Evolutionary conservation across 2,113 vertebrate species (phyloP).

Genomic region (Poecilia latipinna): DNA sequence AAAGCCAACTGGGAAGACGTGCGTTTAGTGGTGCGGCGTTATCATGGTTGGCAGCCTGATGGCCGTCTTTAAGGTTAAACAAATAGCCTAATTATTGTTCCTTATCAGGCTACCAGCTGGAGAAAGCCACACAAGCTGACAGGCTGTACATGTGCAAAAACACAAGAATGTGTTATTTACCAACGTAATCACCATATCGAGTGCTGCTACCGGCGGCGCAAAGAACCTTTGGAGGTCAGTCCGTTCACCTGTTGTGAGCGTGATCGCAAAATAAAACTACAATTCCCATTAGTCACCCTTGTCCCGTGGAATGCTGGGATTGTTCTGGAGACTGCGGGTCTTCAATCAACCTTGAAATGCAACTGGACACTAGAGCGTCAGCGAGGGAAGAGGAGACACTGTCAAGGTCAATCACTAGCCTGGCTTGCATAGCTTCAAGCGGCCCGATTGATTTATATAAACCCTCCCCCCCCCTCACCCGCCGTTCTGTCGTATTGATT

Average conservation of each 20-base stretch:
- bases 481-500: constrained; percentile 70
- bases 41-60: constrained; percentile 61
- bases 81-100: constrained; percentile 63
- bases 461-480: constrained; percentile 11
- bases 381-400: constrained; percentile 55
- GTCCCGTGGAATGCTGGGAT: constrained; percentile 61
- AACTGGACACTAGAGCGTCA: constrained; percentile 59
- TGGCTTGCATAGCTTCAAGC: constrained; percentile 62
- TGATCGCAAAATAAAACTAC: constrained; percentile 30
- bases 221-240: constrained; percentile 19
- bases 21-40: constrained; percentile 25
- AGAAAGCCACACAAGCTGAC: constrained; percentile 23
- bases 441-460: constrained; percentile 70
- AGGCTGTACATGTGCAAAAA: background rate
- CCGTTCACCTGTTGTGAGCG: constrained; percentile 3
- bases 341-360: constrained; percentile 71
- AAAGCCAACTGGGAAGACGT: background rate
- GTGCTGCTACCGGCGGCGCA: constrained; percentile 23
- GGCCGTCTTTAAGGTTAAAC: constrained; percentile 60
- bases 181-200: constrained; percentile 53
- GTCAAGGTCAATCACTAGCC: constrained; percentile 74
- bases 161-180: constrained; percentile 43
- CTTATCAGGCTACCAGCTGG: constrained; percentile 41
- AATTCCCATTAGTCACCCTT: constrained; percentile 52
- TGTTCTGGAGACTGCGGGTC: constrained; percentile 63